Percentiles rank a stretch among this genome's conserved stretches.
Conservation (phyloP, 2,888 invertebrate species). For the Patella pellucida region DNA sequence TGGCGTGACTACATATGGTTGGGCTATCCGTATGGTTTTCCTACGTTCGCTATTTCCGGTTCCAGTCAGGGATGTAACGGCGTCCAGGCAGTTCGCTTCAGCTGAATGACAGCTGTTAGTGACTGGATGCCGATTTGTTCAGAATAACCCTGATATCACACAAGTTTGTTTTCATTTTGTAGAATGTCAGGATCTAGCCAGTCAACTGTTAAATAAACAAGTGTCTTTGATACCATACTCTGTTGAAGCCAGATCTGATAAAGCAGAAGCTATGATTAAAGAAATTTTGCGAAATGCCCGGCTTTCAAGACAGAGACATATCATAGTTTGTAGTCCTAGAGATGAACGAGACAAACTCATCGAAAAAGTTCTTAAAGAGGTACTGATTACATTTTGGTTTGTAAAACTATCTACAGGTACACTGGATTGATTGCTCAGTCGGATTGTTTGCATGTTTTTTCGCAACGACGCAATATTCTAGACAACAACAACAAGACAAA, state of each 20-base stretch:
- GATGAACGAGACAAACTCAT: slow-evolving; percentile 53
- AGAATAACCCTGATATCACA: too few species aligned
- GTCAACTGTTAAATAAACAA: slow-evolving; percentile 52
- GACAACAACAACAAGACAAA: too few species aligned
- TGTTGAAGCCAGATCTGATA: slow-evolving; percentile 34
- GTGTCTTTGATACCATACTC: slow-evolving; percentile 60
- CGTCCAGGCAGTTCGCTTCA: too few species aligned
- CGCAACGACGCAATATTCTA: neutral
- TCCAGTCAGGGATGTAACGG: too few species aligned
- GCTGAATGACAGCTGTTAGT: too few species aligned
- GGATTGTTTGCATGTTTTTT: slow-evolving; percentile 8
- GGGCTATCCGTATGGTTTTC: too few species aligned
- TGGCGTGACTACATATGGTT: too few species aligned
- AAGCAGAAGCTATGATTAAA: slow-evolving; percentile 36
- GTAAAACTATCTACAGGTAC: slow-evolving; percentile 4
- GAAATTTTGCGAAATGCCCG: slow-evolving; percentile 52
- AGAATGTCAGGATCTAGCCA: slow-evolving; percentile 58
- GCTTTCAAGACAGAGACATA: slow-evolving; percentile 44
- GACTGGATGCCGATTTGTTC: too few species aligned
- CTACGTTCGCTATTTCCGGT: too few species aligned
- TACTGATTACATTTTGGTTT: slow-evolving; percentile 17
- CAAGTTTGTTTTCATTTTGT: slow-evolving; percentile 15
- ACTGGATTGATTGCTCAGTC: neutral
- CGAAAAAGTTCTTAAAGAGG: slow-evolving; percentile 48
- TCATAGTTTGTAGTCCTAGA: slow-evolving; percentile 60